Evolutionary conservation across 2,113 vertebrate species (phyloP), one percentile per base, ranked within the genome.

Genomic region (Chrysochloris asiatica): DNA sequence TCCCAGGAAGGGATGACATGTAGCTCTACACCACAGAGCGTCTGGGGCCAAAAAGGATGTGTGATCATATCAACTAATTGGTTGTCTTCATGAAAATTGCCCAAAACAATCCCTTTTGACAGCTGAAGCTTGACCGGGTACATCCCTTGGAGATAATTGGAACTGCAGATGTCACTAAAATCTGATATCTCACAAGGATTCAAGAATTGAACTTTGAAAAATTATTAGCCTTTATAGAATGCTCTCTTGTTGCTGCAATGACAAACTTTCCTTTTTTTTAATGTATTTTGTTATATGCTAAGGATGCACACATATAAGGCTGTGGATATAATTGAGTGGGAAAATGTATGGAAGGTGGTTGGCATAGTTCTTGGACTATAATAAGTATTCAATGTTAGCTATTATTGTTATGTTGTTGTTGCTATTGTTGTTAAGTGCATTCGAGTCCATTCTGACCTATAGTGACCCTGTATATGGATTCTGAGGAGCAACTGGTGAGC

Each of bases 161-260:
- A 93, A 73, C 43, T 4, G 21, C 38, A 38, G 48, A 67, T 80
- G 71, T 81, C 86, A 45, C 78, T 85, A 73, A 93, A 88, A 59
- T 72, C 83, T 81, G 71, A 13, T 83, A 36, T 73, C 45, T 86
- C 77, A 67, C 89, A 86, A 79, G 65, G 45, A 73, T 36, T 77
- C 54, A 41, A 41, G 38, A 89, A n/a, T 24, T 86, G 77, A 94
- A 87, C 82, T 91, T 83, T 43, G 71, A 54, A 89, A 94, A 77
- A 28, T 87, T 26, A 82, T 92, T 81, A 73, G 47, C 43, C 21
- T 28, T 54, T 72, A 33, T 17, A 69, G 56, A 65, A 77, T 67
- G 69, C 48, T 80, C 7, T 38, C 71, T 24, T n/a, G 71, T 50
- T 48, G 54, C 91, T 88, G 41, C 59, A 61, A 36, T 28, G 71